Percentiles rank a stretch among this genome's conserved stretches.
phyloP scores from a whole-genome alignment of 2,797 vertebrate genomes.

The Tolypeutes matacus region DNA sequence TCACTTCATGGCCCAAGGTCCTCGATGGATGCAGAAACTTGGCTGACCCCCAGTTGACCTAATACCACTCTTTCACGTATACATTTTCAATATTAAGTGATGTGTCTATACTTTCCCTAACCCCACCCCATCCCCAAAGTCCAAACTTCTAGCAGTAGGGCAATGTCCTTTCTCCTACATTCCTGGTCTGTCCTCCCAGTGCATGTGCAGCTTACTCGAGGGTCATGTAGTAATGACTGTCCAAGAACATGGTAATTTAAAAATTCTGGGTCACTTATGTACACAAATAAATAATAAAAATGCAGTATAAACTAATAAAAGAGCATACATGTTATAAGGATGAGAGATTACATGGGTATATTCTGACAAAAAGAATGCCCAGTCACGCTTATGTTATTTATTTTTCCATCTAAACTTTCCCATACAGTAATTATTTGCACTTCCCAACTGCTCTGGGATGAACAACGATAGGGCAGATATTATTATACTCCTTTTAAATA shows the following conservation, averaged over 20 bases:
- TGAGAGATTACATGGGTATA: neutral
- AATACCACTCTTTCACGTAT: neutral
- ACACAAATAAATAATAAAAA: slow-evolving; percentile 58
- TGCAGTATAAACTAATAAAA: neutral
- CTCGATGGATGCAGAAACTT: neutral
- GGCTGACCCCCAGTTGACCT: too few species aligned
- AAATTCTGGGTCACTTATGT: neutral
- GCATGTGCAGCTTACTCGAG: neutral
- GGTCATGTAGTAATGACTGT: neutral
- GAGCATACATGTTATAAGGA: neutral
- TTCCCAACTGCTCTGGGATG: slow-evolving; percentile 13
- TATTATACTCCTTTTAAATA: neutral
- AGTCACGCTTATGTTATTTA: neutral
- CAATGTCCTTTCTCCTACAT: neutral
- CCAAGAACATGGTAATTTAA: neutral
- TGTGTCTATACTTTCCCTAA: neutral
- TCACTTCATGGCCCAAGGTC: neutral
- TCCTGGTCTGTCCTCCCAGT: neutral
- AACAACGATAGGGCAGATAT: neutral
- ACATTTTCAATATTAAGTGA: neutral
- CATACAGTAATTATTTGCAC: neutral
- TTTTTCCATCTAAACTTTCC: slow-evolving; percentile 37
- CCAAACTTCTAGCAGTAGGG: neutral
- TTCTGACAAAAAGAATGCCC: neutral
- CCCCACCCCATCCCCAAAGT: neutral